A percentile compares a stretch with the other conserved stretches of the same genome.
These are phyloP conservation scores for Dromius quadrimaculatus DNA, from an alignment of 2,888 invertebrate species.

Conservation along the genomic window DNA sequence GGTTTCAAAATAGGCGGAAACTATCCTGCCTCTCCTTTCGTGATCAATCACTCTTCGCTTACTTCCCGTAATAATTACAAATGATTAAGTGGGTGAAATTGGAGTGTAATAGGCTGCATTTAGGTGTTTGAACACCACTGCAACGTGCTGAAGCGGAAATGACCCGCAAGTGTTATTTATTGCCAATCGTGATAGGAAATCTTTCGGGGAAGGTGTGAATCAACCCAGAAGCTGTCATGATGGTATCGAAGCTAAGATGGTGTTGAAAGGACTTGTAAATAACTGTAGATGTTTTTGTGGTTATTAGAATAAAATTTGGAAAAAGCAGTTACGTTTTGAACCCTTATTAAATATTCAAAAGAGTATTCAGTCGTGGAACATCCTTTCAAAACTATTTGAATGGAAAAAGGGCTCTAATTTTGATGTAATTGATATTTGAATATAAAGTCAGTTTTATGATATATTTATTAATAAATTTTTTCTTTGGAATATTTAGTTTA, in stretches of 20 bases:
- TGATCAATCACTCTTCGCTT: conserved; percentile 53
- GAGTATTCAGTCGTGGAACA: no score
- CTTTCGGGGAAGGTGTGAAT: conserved; percentile 45
- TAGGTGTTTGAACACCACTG: conserved; percentile 54
- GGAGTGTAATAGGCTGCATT: conserved; percentile 65
- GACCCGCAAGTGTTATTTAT: conserved; percentile 42
- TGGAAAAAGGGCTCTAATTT: no score
- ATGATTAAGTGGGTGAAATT: conserved; percentile 67
- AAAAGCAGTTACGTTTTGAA: no score
- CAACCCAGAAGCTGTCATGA: conserved; percentile 22
- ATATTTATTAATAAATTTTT: no score
- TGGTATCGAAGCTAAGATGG: conserved; percentile 42
- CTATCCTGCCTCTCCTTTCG: neutral
- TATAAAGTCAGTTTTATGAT: no score
- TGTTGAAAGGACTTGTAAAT: no score
- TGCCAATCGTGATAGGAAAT: conserved; percentile 40
- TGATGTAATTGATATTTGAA: no score
- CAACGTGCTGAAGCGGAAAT: conserved; percentile 39
- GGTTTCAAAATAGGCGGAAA: no score
- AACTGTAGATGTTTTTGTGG: no score
- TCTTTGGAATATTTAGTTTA: no score
- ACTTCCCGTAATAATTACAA: conserved; percentile 64
- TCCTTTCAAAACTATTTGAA: no score
- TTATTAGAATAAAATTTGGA: neutral
- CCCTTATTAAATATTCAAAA: no score